Base-by-base conservation (phyloP, 1,140 invertebrate genomes). In the Neodiprion lecontei region DNA sequence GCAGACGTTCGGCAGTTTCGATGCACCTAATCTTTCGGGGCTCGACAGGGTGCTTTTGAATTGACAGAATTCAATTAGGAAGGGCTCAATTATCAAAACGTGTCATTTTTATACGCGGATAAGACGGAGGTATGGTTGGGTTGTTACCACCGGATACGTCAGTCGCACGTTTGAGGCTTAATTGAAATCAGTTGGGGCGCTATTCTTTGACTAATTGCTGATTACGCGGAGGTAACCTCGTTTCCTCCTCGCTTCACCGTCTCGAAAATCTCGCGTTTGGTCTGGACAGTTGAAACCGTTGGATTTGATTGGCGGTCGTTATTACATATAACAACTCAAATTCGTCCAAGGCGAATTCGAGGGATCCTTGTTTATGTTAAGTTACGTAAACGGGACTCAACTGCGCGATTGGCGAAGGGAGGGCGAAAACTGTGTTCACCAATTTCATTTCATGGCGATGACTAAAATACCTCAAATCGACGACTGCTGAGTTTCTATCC, bases 171-270 rank as follows among this genome's bases (percentile, higher is more conserved):
- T 61, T 17, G n/a, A 9, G 53, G 7, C 53, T 61, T 17, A 61
- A 61, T 9, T 61, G 53, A 61, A 61, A 61, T 61, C 11, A 61
- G 53, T 14, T 17, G 53, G n/a, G 53, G 7, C 53, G 53, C 53
- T 14, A 61, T 61, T 61, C 53, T 61, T 12, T 61, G 53, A 17
- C 53, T 61, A 61, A 61, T 61, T 61, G 53, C 53, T 61, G 53
- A 61, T 61, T 61, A 61, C 53, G 53, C n/a, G n/a, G 8, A 61
- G 53, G 53, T 40, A 61, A 61, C 28, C 28, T 40, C 28, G 5
- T 61, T 61, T 61, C n/a, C 5, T 61, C 53, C 53, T 61, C 53
- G n/a, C 11, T 17, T 9, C 53, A 14, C 9, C 53, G 28, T 40
- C 11, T 7, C 11, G 8, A 17, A 61, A 61, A 61, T 9, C 11